phyloP scores from a whole-genome alignment of 2,888 invertebrate genomes.

The Campoletis raptor region DNA sequence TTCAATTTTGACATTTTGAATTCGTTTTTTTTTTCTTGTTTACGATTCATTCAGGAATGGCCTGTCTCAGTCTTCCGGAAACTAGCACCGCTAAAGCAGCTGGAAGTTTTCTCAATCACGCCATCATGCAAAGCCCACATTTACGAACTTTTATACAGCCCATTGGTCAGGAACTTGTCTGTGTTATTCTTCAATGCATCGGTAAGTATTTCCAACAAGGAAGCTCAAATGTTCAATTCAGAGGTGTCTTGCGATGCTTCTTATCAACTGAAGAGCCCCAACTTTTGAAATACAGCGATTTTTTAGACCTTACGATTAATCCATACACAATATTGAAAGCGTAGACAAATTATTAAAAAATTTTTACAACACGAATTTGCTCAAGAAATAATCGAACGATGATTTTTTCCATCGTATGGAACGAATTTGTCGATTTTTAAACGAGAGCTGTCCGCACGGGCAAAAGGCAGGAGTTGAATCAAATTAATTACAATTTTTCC shows the following conservation, averaged over 20 bases:
- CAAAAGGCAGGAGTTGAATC: no score
- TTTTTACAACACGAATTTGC: no score
- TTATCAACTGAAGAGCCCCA: not conserved
- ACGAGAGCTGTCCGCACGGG: no score
- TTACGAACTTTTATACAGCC: conserved; percentile 86
- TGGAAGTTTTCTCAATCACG: conserved; percentile 87
- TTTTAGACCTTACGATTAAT: no score
- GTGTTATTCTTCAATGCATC: conserved; percentile 87
- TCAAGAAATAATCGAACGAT: no score
- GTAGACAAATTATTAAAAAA: no score
- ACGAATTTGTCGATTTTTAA: no score
- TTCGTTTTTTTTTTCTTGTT: not conserved
- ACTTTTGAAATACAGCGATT: not conserved
- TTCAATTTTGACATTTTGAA: not conserved
- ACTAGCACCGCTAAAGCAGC: conserved; percentile 87
- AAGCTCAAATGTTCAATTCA: not conserved
- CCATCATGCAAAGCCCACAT: conserved; percentile 86
- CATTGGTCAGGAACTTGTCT: conserved; percentile 88
- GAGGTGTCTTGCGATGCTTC: not conserved
- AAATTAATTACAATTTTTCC: no score
- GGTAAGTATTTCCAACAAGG: conserved; percentile 81
- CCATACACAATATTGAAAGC: no score
- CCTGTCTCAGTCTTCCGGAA: conserved; percentile 88
- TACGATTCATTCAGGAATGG: conserved; percentile 84
- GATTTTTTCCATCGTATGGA: no score